phyloP scores from a whole-genome alignment of 2,113 vertebrate species.

The Eclectus roratus region DNA sequence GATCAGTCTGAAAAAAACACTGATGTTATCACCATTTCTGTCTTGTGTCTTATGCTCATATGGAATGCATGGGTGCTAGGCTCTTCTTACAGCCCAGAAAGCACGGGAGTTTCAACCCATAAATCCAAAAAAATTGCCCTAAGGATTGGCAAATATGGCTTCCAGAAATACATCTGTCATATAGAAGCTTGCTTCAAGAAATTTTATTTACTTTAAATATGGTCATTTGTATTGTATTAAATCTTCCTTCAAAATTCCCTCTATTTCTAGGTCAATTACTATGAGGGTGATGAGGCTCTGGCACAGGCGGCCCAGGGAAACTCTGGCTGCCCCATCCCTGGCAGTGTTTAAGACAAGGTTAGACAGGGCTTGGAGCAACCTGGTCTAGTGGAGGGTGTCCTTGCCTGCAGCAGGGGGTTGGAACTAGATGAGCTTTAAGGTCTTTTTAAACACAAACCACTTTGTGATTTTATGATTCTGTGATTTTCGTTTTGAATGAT shows the following conservation, averaged over 20 bases:
- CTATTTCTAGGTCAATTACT: background rate
- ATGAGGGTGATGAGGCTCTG: background rate
- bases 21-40: accelerated
- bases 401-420: background rate
- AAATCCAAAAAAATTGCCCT: background rate
- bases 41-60: background rate
- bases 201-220: background rate
- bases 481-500: background rate
- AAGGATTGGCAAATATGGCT: background rate
- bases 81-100: background rate
- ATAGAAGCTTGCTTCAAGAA: background rate
- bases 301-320: background rate
- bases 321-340: background rate
- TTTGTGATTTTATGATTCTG: background rate
- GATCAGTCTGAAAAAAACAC: background rate
- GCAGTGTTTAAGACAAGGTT: background rate
- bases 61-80: background rate
- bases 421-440: background rate
- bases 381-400: background rate
- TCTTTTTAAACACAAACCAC: background rate
- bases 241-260: background rate
- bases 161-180: background rate
- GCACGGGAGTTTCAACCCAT: accelerated
- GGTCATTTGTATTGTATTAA: background rate
- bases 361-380: background rate